phyloP scores from a whole-genome alignment of 2,797 vertebrate species.

The Xenentodon cancila region DNA sequence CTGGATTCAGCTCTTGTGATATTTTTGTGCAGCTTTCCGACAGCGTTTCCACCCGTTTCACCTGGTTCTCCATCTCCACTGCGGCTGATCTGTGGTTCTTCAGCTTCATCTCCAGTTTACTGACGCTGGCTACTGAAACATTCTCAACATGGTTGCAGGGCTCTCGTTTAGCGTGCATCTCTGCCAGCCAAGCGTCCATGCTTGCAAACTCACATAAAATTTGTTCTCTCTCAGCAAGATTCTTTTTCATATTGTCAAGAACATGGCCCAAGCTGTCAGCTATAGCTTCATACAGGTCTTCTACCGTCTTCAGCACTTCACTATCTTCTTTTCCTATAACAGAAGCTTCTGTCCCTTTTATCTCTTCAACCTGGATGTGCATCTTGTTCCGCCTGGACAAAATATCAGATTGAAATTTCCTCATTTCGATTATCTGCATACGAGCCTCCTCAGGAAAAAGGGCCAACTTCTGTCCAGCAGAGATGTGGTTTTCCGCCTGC shows the following conservation, averaged over 20 bases:
- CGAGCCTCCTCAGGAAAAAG: slow-evolving; percentile 86
- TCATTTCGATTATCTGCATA: slow-evolving; percentile 84
- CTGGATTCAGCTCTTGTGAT: slow-evolving; percentile 54
- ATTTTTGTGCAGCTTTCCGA: slow-evolving; percentile 69
- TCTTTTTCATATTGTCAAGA: slow-evolving; percentile 81
- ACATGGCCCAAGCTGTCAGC: slow-evolving; percentile 77
- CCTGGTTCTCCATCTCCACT: slow-evolving; percentile 76
- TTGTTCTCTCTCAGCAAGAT: slow-evolving; percentile 80
- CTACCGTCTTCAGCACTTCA: slow-evolving; percentile 75
- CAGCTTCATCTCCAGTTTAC: slow-evolving; percentile 74
- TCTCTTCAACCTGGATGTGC: slow-evolving; percentile 70
- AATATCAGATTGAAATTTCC: slow-evolving; percentile 78
- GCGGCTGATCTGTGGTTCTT: slow-evolving; percentile 69
- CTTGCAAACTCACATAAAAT: slow-evolving; percentile 78
- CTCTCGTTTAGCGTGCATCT: slow-evolving; percentile 66
- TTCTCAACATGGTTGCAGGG: slow-evolving; percentile 55
- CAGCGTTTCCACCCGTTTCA: slow-evolving; percentile 71
- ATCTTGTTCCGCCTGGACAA: slow-evolving; percentile 76
- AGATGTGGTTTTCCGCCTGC: slow-evolving; percentile 72
- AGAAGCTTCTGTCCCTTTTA: slow-evolving; percentile 61
- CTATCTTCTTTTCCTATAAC: slow-evolving; percentile 64
- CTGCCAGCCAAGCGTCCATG: slow-evolving; percentile 79
- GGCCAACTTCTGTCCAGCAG: slow-evolving; percentile 71
- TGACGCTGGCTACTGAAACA: slow-evolving; percentile 58
- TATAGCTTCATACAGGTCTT: slow-evolving; percentile 80